Percentiles rank a stretch among this genome's conserved stretches.
These are phyloP conservation scores for Cathartes aura DNA, from an alignment of 2,113 vertebrate species.

Conservation along the genomic window DNA sequence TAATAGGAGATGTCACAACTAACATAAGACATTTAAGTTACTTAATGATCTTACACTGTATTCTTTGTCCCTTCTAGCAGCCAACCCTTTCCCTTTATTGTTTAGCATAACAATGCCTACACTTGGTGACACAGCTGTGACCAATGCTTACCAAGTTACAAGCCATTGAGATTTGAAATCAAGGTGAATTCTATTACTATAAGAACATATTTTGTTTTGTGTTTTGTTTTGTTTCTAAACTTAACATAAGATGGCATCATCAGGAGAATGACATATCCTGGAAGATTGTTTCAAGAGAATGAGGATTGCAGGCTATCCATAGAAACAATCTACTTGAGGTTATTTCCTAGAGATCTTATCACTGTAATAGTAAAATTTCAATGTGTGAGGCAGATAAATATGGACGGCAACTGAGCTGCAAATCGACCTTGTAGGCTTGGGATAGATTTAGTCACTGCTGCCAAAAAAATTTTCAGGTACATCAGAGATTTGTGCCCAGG, in stretches of 20 bases:
- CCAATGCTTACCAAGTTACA: neutral
- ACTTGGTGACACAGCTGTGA: neutral
- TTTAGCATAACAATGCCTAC: neutral
- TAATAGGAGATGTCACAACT: neutral
- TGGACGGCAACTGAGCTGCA: slow-evolving; percentile 58
- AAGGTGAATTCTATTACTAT: neutral
- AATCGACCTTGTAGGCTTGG: slow-evolving; percentile 59
- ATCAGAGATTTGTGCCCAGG: slow-evolving; percentile 59
- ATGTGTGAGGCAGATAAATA: slow-evolving; percentile 54
- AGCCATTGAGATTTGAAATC: neutral
- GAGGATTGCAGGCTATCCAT: neutral
- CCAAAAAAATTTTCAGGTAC: slow-evolving; percentile 66
- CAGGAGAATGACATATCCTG: neutral
- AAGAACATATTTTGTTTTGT: neutral
- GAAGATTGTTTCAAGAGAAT: neutral
- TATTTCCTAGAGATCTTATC: neutral
- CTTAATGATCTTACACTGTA: neutral
- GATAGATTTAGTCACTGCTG: slow-evolving; percentile 57
- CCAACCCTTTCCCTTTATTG: neutral
- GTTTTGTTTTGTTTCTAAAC: neutral
- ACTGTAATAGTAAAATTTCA: slow-evolving; percentile 31
- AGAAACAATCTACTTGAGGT: neutral
- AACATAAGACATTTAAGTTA: neutral
- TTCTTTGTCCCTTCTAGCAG: neutral
- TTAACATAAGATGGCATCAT: neutral